Percentiles rank a stretch among this genome's conserved stretches.
Conservation (phyloP, 2,113 vertebrate species). For the Antechinus flavipes region DNA sequence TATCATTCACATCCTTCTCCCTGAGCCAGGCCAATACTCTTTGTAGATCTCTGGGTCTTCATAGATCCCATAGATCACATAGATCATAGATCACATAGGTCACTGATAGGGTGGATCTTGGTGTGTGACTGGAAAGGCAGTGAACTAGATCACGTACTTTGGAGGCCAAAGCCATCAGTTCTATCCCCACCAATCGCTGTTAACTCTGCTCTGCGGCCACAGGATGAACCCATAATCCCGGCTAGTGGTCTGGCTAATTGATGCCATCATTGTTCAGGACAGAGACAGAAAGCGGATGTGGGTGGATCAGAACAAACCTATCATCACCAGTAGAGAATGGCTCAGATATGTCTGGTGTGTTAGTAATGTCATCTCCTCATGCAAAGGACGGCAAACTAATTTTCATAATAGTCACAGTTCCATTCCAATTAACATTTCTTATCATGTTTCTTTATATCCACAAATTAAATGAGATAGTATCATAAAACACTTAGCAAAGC, state of each 20-base stretch:
- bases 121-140: not conserved
- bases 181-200: not conserved
- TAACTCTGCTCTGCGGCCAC: not conserved
- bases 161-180: not conserved
- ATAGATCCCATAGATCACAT: not conserved
- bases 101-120: not conserved
- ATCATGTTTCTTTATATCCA: not conserved
- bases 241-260: not conserved
- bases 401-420: constrained; percentile 58
- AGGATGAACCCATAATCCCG: not conserved
- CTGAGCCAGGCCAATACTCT: not conserved
- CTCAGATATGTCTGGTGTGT: not conserved
- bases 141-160: not conserved
- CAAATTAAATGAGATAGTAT: not conserved
- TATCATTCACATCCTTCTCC: not conserved
- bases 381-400: constrained; percentile 48
- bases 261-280: not conserved
- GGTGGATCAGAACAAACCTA: constrained; percentile 6
- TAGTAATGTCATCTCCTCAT: constrained; percentile 30
- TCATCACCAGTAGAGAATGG: not conserved
- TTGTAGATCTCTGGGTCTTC: not conserved
- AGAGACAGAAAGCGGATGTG: not conserved
- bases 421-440: constrained; percentile 55
- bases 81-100: too few relatives aligned
- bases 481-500: not conserved